Conservation (phyloP, 2,797 vertebrate genomes). For the Labroides dimidiatus region DNA sequence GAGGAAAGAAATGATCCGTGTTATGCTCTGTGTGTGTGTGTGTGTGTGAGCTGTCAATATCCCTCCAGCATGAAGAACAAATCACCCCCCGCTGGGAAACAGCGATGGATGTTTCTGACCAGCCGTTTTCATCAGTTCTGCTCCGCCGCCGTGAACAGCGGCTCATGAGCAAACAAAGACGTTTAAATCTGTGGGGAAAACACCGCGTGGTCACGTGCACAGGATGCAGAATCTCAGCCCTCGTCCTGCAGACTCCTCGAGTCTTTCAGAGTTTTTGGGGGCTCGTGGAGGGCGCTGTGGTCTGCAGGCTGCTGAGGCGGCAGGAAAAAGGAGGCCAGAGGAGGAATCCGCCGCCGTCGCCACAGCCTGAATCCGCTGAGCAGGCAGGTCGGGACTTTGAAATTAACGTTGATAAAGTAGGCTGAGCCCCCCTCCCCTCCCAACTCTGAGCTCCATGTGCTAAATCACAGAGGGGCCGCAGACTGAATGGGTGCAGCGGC, state of each 20-base stretch:
- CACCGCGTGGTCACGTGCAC: too few relatives aligned
- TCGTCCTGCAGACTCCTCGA: not conserved
- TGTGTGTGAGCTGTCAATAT: slow-evolving; percentile 50
- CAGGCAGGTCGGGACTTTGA: slow-evolving; percentile 66
- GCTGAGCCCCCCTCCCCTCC: slow-evolving; percentile 29
- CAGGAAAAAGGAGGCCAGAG: slow-evolving; percentile 64
- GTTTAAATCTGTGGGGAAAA: not conserved
- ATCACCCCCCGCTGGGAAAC: slow-evolving; percentile 47
- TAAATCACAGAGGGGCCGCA: slow-evolving; percentile 74
- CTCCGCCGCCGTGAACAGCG: slow-evolving; percentile 24
- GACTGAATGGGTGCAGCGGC: slow-evolving; percentile 73
- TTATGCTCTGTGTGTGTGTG: slow-evolving; percentile 23
- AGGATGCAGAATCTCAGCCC: too few relatives aligned
- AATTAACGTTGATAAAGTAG: slow-evolving; percentile 83
- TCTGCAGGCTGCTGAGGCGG: slow-evolving; percentile 62
- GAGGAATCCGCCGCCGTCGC: slow-evolving; percentile 21
- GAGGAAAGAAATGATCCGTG: slow-evolving; percentile 39
- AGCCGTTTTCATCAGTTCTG: slow-evolving; percentile 57
- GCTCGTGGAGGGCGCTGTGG: slow-evolving; percentile 11
- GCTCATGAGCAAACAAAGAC: slow-evolving; percentile 34
- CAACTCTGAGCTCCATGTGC: slow-evolving; percentile 46
- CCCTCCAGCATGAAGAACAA: slow-evolving; percentile 51
- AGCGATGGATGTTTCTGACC: slow-evolving; percentile 35
- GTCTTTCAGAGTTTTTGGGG: slow-evolving; percentile 16
- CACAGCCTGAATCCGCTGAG: slow-evolving; percentile 66